A percentile compares a stretch with the other conserved stretches of the same genome.
phyloP scores from a whole-genome alignment of 30 jellyfish, hydroid and myxozoan genomes.

The Nemopilema nomurai region DNA sequence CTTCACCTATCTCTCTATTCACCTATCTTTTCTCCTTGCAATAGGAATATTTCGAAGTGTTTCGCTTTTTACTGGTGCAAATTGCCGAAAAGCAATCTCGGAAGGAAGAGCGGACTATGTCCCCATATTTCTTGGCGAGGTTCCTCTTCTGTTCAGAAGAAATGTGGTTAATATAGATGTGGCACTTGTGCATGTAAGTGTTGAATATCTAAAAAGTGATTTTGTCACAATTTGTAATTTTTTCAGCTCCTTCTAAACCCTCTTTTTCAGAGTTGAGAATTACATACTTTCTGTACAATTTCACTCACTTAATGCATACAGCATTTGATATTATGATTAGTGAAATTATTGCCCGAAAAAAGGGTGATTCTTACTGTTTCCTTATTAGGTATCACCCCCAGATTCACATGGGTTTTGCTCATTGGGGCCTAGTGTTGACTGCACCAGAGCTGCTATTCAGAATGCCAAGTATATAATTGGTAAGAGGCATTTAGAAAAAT shows the following conservation, averaged over 20 bases:
- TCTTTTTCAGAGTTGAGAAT: too few species aligned
- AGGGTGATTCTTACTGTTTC: background rate
- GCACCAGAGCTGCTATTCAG: slow-evolving; percentile 89
- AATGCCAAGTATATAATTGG: slow-evolving; percentile 80
- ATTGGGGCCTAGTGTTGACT: slow-evolving; percentile 89
- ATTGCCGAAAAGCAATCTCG: slow-evolving; percentile 75
- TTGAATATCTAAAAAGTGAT: background rate
- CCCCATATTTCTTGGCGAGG: slow-evolving; percentile 81
- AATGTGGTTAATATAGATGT: slow-evolving; percentile 61
- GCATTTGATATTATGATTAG: too few species aligned
- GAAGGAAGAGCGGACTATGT: slow-evolving; percentile 89
- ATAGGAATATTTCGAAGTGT: slow-evolving; percentile 66
- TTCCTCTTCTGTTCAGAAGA: slow-evolving; percentile 75
- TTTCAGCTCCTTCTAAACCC: too few species aligned
- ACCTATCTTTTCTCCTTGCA: background rate
- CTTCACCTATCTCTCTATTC: background rate
- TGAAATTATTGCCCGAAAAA: too few species aligned
- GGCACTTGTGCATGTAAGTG: slow-evolving; percentile 82
- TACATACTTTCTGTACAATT: too few species aligned
- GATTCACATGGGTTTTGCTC: slow-evolving; percentile 88
- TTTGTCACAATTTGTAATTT: too few species aligned
- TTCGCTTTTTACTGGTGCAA: slow-evolving; percentile 84
- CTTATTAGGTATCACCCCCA: slow-evolving; percentile 80
- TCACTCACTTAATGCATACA: too few species aligned
- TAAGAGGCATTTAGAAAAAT: too few species aligned